Evolutionary conservation across 2,113 vertebrate genomes (phyloP).

Genomic region (Agelaius phoeniceus): DNA sequence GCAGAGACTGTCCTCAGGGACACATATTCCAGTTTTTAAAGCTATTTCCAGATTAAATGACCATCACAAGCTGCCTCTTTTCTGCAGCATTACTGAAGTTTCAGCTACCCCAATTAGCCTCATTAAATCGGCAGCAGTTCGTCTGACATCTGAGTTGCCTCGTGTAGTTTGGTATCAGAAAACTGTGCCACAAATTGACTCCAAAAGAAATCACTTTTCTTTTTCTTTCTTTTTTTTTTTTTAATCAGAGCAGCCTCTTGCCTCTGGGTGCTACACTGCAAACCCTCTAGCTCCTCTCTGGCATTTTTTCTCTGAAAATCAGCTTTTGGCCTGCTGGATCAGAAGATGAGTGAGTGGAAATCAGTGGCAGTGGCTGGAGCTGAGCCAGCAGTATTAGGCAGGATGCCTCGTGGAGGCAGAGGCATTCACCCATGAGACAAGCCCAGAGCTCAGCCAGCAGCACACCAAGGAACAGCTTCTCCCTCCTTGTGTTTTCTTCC

Average conservation of each 20-base stretch:
- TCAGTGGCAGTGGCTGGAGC: background rate
- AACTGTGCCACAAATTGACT: background rate
- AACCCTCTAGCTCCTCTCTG: background rate
- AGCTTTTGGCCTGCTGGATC: background rate
- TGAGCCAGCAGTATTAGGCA: background rate
- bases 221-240: background rate
- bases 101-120: background rate
- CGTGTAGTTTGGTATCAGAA: background rate
- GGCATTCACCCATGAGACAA: background rate
- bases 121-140: background rate
- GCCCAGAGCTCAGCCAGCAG: background rate
- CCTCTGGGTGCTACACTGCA: background rate
- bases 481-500: background rate
- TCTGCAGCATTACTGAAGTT: background rate
- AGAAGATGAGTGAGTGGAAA: background rate
- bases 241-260: background rate
- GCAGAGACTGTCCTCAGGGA: background rate
- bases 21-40: background rate
- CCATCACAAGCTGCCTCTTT: background rate
- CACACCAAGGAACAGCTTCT: background rate
- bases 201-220: background rate
- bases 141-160: background rate
- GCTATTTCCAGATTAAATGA: slow-evolving; percentile 6
- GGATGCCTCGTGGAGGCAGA: rapidly evolving
- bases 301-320: background rate